Evolutionary conservation across 2,797 vertebrate species (phyloP).

Genomic region (Sebastes iracundus): DNA sequence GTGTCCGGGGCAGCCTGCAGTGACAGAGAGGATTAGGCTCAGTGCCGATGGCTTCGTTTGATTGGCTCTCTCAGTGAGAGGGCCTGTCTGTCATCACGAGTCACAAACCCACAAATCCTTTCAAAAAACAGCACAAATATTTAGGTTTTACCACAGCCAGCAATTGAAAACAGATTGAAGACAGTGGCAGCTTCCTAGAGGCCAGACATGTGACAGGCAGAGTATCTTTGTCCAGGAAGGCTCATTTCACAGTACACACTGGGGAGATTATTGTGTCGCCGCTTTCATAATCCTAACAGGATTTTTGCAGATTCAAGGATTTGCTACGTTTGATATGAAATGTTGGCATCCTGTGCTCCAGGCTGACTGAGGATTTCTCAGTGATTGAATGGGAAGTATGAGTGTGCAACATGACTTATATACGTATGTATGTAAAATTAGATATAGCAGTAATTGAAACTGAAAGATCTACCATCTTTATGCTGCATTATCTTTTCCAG

Average conservation of each 20-base stretch:
- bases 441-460: slow-evolving; percentile 5
- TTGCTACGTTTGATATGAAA: slow-evolving; percentile 61
- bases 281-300: slow-evolving; percentile 69
- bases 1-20: slow-evolving; percentile 10
- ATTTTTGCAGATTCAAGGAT: slow-evolving; percentile 73
- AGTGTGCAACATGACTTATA: slow-evolving; percentile 20
- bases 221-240: slow-evolving; percentile 53
- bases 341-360: slow-evolving; percentile 40
- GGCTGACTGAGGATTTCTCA: slow-evolving; percentile 28
- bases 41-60: slow-evolving; percentile 45
- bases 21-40: slow-evolving; percentile 53
- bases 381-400: slow-evolving; percentile 12
- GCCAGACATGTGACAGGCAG: slow-evolving; percentile 50
- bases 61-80: slow-evolving; percentile 50
- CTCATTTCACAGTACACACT: slow-evolving; percentile 59
- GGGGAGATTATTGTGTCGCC: slow-evolving; percentile 64
- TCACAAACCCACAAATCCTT: slow-evolving; percentile 37
- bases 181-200: slow-evolving; percentile 23
- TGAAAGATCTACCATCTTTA: neutral
- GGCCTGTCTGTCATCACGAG: slow-evolving; percentile 24
- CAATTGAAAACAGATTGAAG: slow-evolving; percentile 44
- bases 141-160: slow-evolving; percentile 35
- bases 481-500: neutral
- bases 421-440: slow-evolving; percentile 11
- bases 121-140: slow-evolving; percentile 36